A percentile compares a stretch with the other conserved stretches of the same genome.
Evolutionary conservation across 2,797 vertebrate genomes (phyloP).

Genomic region (Amazonetta brasiliensis): DNA sequence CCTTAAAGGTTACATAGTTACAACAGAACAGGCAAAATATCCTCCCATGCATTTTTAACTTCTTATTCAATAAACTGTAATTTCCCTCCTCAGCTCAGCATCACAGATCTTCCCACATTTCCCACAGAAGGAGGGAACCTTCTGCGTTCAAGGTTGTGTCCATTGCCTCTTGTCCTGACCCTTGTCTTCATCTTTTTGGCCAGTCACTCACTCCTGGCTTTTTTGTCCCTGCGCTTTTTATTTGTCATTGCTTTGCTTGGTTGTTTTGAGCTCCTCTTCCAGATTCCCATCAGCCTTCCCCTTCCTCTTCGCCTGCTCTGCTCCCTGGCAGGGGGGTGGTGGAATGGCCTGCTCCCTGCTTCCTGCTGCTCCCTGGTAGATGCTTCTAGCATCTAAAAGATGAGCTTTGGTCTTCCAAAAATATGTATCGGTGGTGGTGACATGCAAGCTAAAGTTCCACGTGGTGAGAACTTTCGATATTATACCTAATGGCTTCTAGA

Average conservation of each 20-base stretch:
- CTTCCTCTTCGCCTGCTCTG: neutral
- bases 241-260: neutral
- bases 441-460: neutral
- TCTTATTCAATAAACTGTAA: neutral
- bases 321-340: rapidly evolving
- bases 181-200: neutral
- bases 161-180: neutral
- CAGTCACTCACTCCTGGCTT: neutral
- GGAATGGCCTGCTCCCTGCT: neutral
- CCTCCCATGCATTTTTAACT: neutral
- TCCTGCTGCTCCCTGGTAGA: neutral
- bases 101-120: neutral
- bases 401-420: neutral
- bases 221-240: neutral
- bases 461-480: neutral
- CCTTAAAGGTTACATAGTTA: neutral
- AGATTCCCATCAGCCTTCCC: neutral
- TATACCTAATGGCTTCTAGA: neutral
- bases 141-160: neutral
- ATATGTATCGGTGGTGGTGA: neutral
- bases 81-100: neutral
- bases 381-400: neutral
- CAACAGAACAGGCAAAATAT: neutral
- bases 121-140: neutral
- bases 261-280: neutral